Base-by-base conservation (phyloP, 2,888 invertebrate species). In the Idaea biselata region DNA sequence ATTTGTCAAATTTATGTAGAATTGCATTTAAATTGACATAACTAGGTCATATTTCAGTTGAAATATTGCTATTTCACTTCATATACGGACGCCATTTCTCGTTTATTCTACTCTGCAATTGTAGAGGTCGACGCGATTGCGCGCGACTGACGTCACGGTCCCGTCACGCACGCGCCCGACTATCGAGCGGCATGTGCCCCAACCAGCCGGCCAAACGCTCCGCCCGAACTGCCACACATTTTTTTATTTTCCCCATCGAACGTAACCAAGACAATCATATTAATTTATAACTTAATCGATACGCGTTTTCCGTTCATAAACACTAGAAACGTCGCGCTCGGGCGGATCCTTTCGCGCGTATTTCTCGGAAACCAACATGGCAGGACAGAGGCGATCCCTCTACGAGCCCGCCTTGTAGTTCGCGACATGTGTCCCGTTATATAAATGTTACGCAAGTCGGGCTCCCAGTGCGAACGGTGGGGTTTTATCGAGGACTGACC, bases 121-220 rank as follows among this genome's bases (percentile, higher is more conserved):
- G 25, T 1, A 25, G 25, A 25, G 25, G 25, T 25, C 25, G 25
- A 25, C 3, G 25, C 25, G 25, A 25, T 85, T 87, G 84, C 85
- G 86, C 83, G 82, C 68, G 67, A 69, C 72, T 88, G 88, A 88
- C 89, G 89, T 87, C 88, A 86, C 87, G 73, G 71, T 78, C 80
- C 78, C 80, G 79, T 79, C 88, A 82, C 92, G 91, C 90, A 87
- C 74, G 92, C 91, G 91, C 88, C 80, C 83, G 75, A 68, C 83
- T 92, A 92, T 92, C 91, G 92, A 92, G 83, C 92, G 90, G 88
- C 89, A 90, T 89, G 89, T 87, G 88, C 84, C 88, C 79, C 82
- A 83, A 84, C 81, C 88, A 80, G 88, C 89, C 88, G 87, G 87
- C 81, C 84, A 82, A 82, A 81, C 86, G 84, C 84, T 88, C 89